Evolutionary conservation across 2,113 vertebrate genomes (phyloP).

Genomic region (Melanerpes formicivorus): DNA sequence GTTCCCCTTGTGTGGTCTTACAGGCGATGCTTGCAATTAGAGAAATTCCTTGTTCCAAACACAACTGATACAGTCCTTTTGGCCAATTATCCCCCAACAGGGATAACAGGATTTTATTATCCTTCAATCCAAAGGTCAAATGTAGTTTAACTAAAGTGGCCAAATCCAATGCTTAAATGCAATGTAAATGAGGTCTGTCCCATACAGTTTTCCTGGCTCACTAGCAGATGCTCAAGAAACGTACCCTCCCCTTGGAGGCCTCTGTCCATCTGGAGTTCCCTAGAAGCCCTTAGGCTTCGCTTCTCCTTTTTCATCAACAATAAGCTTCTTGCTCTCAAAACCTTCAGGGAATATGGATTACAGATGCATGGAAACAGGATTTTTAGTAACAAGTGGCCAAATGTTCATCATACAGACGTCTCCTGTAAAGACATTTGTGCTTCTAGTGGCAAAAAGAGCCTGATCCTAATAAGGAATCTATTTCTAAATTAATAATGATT

Average conservation of each 20-base stretch:
- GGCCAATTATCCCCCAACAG: slow-evolving; percentile 13
- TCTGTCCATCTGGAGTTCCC: slow-evolving; percentile 14
- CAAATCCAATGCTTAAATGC: slow-evolving; percentile 3
- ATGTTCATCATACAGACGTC: slow-evolving; percentile 38
- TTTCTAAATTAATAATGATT: slow-evolving; percentile 58
- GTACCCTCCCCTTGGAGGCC: slow-evolving; percentile 3
- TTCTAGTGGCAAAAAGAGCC: slow-evolving; percentile 8
- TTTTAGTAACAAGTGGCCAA: slow-evolving; percentile 59
- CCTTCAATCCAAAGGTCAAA: slow-evolving; percentile 55
- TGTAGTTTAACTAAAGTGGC: not conserved
- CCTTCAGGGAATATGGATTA: slow-evolving; percentile 53
- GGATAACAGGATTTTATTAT: slow-evolving; percentile 39
- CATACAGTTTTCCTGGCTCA: not conserved
- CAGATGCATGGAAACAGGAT: slow-evolving; percentile 41
- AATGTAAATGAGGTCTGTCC: not conserved
- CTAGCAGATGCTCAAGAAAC: not conserved
- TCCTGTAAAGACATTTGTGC: slow-evolving; percentile 32
- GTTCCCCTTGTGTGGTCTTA: not conserved
- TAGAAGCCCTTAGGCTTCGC: not conserved
- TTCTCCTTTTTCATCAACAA: slow-evolving; percentile 43
- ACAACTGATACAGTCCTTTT: slow-evolving; percentile 25
- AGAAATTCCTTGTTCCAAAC: not conserved
- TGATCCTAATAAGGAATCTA: slow-evolving; percentile 20
- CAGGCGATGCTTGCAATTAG: slow-evolving; percentile 8
- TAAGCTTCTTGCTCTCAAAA: slow-evolving; percentile 50